Percentiles rank a stretch among this genome's conserved stretches.
Conservation (phyloP, 2,113 vertebrate species). For the Phoxinus phoxinus region DNA sequence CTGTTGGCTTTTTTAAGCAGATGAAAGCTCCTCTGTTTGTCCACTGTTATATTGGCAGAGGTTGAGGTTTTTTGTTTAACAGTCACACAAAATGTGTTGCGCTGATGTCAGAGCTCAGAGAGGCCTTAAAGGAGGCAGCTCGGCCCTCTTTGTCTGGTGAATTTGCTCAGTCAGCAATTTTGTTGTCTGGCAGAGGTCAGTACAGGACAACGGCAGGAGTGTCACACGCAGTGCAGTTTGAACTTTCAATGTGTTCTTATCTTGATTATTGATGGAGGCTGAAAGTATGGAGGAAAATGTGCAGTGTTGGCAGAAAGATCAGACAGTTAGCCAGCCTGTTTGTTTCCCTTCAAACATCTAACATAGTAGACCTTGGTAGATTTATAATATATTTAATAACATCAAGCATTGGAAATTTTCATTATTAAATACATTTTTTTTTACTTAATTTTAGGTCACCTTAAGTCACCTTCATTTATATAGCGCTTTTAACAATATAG, state of each 20-base stretch:
- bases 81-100: slow-evolving; percentile 55
- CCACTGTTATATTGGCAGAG: slow-evolving; percentile 14
- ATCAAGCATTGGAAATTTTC: neutral
- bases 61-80: slow-evolving; percentile 44
- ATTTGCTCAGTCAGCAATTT: slow-evolving; percentile 58
- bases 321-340: slow-evolving; percentile 49
- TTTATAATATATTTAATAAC: neutral
- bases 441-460: too few species aligned
- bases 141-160: slow-evolving; percentile 57
- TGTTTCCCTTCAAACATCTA: neutral
- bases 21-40: slow-evolving; percentile 61
- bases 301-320: slow-evolving; percentile 48
- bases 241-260: slow-evolving; percentile 56
- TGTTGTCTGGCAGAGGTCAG: slow-evolving; percentile 56
- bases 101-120: slow-evolving; percentile 46
- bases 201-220: slow-evolving; percentile 48
- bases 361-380: neutral
- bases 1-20: slow-evolving; percentile 48
- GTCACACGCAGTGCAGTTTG: slow-evolving; percentile 49
- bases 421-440: too few species aligned
- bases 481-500: too few species aligned
- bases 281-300: slow-evolving; percentile 51
- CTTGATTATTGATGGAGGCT: slow-evolving; percentile 59
- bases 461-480: too few species aligned
- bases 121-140: slow-evolving; percentile 43